phyloP scores from a whole-genome alignment of 2,888 invertebrate genomes.

The Cheilosia vulpina region DNA sequence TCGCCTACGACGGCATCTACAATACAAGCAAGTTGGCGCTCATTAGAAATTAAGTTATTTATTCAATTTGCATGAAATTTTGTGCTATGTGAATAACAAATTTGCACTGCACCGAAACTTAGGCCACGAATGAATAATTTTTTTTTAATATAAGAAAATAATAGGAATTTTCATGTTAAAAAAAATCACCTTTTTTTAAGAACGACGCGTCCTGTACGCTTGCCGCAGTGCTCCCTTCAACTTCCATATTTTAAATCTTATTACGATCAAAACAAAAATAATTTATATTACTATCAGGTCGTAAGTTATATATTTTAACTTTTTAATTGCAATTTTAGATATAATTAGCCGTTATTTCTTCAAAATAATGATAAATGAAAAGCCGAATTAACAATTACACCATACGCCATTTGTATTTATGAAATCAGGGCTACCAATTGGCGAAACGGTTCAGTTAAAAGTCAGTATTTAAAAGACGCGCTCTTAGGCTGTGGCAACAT shows the following conservation, averaged over 20 bases:
- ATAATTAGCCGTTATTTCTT: slow-evolving; percentile 54
- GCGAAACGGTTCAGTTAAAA: slow-evolving; percentile 36
- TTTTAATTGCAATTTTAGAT: slow-evolving; percentile 39
- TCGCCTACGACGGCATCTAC: slow-evolving; percentile 56
- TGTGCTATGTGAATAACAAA: neutral
- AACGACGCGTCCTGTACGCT: slow-evolving; percentile 68
- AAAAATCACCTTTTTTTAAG: slow-evolving; percentile 66
- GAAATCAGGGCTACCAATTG: slow-evolving; percentile 58
- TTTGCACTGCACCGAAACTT: neutral
- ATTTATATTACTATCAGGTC: slow-evolving; percentile 11
- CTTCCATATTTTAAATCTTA: slow-evolving; percentile 53
- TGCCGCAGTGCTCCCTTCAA: slow-evolving; percentile 57
- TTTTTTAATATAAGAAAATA: neutral
- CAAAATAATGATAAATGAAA: slow-evolving; percentile 67
- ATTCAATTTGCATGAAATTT: neutral
- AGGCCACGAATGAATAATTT: neutral
- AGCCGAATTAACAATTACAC: slow-evolving; percentile 72
- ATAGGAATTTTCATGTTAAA: slow-evolving; percentile 10
- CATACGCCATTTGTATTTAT: slow-evolving; percentile 73
- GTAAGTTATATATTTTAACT: neutral
- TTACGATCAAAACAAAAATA: slow-evolving; percentile 42
- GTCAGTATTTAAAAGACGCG: slow-evolving; percentile 53
- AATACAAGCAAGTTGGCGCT: slow-evolving; percentile 66
- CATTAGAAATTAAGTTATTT: slow-evolving; percentile 39
- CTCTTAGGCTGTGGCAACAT: slow-evolving; percentile 23